Evolutionary conservation across 2,113 vertebrate genomes (phyloP).

Genomic region (Agelaius tricolor): DNA sequence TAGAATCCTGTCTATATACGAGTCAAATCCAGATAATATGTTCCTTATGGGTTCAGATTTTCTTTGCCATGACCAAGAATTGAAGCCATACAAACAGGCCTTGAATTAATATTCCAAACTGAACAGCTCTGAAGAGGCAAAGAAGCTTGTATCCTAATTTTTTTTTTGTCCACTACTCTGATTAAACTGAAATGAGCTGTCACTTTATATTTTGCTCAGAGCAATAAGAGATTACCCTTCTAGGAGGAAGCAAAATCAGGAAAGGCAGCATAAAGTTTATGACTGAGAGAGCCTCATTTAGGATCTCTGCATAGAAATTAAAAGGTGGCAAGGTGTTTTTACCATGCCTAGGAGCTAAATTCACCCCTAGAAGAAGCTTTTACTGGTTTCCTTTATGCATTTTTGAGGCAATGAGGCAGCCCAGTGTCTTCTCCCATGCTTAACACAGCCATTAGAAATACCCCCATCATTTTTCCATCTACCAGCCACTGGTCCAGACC

Average conservation of each 20-base stretch:
- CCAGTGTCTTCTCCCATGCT: not conserved
- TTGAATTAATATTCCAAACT: not conserved
- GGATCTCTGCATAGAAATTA: not conserved
- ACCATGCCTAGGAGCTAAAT: not conserved
- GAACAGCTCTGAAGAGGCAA: not conserved
- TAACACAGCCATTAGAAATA: constrained; percentile 7
- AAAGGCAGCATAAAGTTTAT: not conserved
- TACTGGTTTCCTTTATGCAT: not conserved
- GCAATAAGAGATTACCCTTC: not conserved
- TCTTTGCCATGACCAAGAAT: not conserved
- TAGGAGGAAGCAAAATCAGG: not conserved
- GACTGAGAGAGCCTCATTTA: not conserved
- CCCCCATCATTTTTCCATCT: not conserved
- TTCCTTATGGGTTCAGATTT: not conserved
- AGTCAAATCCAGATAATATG: not conserved
- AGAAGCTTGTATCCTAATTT: not conserved
- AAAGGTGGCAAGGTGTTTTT: not conserved
- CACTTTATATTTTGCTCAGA: constrained; percentile 18
- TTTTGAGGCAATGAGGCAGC: not conserved
- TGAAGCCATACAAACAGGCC: not conserved
- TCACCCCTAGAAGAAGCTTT: not conserved
- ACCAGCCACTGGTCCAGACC: not conserved
- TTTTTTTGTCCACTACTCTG: not conserved
- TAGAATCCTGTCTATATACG: not conserved
- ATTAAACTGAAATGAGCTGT: not conserved